Base-by-base conservation (phyloP, 2,113 vertebrate species). In the Tyrannus savana region DNA sequence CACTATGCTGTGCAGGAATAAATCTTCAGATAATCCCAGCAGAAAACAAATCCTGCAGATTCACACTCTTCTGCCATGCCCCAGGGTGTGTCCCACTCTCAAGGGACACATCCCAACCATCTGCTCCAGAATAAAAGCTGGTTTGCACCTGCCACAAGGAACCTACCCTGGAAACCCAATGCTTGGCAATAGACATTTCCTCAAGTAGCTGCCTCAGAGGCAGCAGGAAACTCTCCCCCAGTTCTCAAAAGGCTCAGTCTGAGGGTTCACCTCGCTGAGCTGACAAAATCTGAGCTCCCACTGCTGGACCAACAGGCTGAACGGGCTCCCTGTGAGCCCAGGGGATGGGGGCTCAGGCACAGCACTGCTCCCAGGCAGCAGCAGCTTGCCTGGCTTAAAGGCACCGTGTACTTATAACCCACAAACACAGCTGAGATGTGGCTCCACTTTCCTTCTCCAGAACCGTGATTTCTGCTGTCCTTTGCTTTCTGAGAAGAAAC, bases 281-380 rank as follows among this genome's bases (percentile, higher is more conserved):
- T 17, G 49, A 46, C 64, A 75, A 17, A 74, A 59, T 5, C 69
- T 10, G 9, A 76, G 75, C 73, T 80, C 5, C 2, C 0, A 0
- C 39, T 44, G 6, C 35, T 24, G 7, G 1, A 52, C 30, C 53
- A 18, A 53, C 35, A 80, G 67, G 63, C 58, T 10, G 4, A 17
- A 16, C 41, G 3, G 44, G 72, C 68, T 66, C 14, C 2, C 30
- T 3, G 7, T 0, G 1, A 80, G 76, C 30, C 41, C 0, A 0
- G 28, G 47, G 17, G 53, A 31, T n/a, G 27, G 35, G 37, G 25
- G 24, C 22, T 35, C 10, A 2, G 23, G 9, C 41, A 50, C 6
- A 72, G 27, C 17, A 25, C 41, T 37, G 59, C 39, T 68, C 47
- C 69, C 41, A 13, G 16, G 4, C 56, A 58, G 44, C 49, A 73